phyloP scores from a whole-genome alignment of 2,113 vertebrate species.

The Litocranius walleri region DNA sequence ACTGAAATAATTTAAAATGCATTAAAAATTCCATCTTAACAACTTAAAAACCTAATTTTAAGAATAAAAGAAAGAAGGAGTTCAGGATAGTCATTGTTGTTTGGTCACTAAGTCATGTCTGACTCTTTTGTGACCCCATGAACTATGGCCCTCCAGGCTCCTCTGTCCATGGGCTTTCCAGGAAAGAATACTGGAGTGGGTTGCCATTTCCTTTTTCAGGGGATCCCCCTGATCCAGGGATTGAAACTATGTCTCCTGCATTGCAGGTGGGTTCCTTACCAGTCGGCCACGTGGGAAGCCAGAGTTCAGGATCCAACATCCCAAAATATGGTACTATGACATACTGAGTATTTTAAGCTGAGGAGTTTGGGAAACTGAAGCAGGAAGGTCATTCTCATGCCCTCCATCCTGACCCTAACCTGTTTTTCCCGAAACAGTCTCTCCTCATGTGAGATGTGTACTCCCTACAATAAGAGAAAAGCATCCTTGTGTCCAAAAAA shows the following conservation, averaged over 20 bases:
- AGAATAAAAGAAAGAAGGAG: background rate
- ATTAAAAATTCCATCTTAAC: background rate
- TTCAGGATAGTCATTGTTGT: background rate
- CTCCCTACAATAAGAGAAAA: background rate
- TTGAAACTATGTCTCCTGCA: background rate
- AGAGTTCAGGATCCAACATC: background rate
- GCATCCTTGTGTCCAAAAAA: background rate
- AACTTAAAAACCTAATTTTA: slow-evolving; percentile 1
- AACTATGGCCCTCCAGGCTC: background rate
- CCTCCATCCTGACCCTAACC: background rate
- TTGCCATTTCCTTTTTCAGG: background rate
- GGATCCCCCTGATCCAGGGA: background rate
- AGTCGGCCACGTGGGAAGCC: background rate
- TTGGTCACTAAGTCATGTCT: background rate
- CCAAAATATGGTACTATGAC: background rate
- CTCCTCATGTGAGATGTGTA: background rate
- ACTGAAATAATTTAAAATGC: background rate
- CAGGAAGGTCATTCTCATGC: background rate
- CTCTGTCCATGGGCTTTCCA: background rate
- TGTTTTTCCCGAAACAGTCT: background rate
- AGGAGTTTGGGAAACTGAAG: background rate
- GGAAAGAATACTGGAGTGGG: background rate
- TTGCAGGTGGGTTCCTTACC: background rate
- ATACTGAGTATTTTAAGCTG: background rate
- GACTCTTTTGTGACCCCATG: background rate